Conservation (phyloP, 1,140 invertebrate genomes). For the Sycobia sp. region DNA sequence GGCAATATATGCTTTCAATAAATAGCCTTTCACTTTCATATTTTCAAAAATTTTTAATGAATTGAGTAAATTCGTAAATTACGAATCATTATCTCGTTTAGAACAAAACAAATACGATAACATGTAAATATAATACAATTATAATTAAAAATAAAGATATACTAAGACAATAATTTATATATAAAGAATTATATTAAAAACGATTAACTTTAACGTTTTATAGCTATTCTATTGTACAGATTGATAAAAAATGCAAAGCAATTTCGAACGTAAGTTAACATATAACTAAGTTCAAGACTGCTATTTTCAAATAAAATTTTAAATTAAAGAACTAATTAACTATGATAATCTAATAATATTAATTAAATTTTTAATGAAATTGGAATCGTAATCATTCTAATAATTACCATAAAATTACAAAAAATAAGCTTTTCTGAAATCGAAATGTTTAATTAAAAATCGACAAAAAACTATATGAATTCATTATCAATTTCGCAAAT, state of each 20-base stretch:
- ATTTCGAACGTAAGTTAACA: conserved; percentile 18
- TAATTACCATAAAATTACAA: neutral
- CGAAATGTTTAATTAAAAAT: no score
- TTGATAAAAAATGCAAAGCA: conserved; percentile 15
- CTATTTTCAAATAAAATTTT: no score
- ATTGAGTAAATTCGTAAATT: no score
- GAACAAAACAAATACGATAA: neutral
- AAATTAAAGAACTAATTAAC: no score
- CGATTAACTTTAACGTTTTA: conserved; percentile 17
- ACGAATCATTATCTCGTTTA: conserved; percentile 8
- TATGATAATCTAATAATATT: no score
- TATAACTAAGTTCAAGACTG: no score
- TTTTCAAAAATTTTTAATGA: no score
- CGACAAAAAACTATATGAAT: no score
- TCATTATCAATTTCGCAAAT: no score
- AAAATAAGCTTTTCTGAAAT: neutral
- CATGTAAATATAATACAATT: conserved; percentile 11
- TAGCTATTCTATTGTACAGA: conserved; percentile 2
- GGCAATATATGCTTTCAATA: no score
- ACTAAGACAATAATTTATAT: conserved; percentile 10
- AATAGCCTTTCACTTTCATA: no score
- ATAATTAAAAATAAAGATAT: conserved; percentile 12
- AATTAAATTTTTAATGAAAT: conserved; percentile 9
- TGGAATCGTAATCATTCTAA: neutral
- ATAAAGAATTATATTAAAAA: conserved; percentile 18